Evolutionary conservation across 2,888 invertebrate species (phyloP).

Genomic region (Leucozona laternaria): DNA sequence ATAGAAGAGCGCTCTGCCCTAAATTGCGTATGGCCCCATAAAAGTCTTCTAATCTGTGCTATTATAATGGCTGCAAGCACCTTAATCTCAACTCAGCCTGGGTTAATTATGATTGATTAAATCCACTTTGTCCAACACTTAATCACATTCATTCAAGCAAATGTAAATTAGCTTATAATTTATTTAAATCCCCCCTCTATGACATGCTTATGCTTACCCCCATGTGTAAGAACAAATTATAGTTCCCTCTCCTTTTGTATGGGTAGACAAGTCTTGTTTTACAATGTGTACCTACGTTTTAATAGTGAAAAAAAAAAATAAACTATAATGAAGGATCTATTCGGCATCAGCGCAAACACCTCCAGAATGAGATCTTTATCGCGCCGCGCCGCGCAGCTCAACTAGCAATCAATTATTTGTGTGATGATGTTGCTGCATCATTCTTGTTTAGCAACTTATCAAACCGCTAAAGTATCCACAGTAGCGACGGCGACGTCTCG

Average conservation of each 20-base stretch:
- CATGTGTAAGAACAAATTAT: conserved; percentile 34
- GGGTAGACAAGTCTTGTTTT: conserved; percentile 10
- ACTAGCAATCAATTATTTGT: conserved; percentile 33
- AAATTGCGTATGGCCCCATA: not conserved
- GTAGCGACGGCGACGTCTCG: conserved; percentile 33
- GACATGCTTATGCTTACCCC: conserved; percentile 23
- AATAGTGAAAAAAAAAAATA: not conserved
- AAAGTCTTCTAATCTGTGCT: not conserved
- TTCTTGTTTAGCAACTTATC: conserved; percentile 71
- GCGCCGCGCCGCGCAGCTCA: not conserved
- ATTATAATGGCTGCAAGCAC: not conserved
- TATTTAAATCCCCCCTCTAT: conserved; percentile 40
- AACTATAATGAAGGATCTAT: conserved; percentile 40
- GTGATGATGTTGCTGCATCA: conserved; percentile 61
- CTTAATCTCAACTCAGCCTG: not conserved
- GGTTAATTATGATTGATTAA: conserved; percentile 31
- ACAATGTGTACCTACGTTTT: conserved; percentile 24
- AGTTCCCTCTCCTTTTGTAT: not conserved
- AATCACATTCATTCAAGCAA: conserved; percentile 41
- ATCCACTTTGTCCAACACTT: conserved; percentile 36
- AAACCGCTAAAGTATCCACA: conserved; percentile 52
- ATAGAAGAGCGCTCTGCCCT: too few species aligned
- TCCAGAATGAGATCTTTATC: conserved; percentile 65
- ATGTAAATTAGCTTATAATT: conserved; percentile 42
- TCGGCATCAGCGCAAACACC: conserved; percentile 29